These are phyloP conservation scores for Aegithalos caudatus DNA, from an alignment of 2,113 vertebrate genomes.

Conservation along the genomic window DNA sequence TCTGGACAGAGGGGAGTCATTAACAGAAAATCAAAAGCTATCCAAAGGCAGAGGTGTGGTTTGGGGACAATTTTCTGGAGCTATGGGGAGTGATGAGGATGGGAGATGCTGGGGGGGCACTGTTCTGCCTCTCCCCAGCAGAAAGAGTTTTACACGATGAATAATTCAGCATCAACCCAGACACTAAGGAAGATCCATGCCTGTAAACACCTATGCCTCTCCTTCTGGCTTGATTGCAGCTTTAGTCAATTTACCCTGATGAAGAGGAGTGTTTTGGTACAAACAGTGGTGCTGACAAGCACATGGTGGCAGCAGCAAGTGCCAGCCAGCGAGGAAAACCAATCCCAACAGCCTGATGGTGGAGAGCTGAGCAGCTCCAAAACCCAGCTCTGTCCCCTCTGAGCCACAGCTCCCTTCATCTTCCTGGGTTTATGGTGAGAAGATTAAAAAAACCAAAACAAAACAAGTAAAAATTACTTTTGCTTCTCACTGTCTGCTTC, in stretches of 20 bases:
- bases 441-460: neutral
- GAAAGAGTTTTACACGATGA: neutral
- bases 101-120: fast-evolving
- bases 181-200: neutral
- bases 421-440: neutral
- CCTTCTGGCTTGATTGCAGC: neutral
- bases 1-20: neutral
- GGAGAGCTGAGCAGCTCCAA: neutral
- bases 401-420: neutral
- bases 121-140: neutral
- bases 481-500: neutral
- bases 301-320: neutral
- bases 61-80: neutral
- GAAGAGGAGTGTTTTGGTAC: slow-evolving; percentile 43
- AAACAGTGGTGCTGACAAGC: slow-evolving; percentile 26
- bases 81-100: neutral
- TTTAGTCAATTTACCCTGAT: slow-evolving; percentile 42
- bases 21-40: neutral
- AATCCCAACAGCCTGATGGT: neutral
- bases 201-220: neutral
- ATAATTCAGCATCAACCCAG: neutral
- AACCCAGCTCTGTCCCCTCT: neutral
- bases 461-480: neutral
- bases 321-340: neutral
- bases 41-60: neutral